These are phyloP conservation scores for Himalopsyche japonica DNA, from an alignment of 2,888 invertebrate genomes.

Conservation along the genomic window DNA sequence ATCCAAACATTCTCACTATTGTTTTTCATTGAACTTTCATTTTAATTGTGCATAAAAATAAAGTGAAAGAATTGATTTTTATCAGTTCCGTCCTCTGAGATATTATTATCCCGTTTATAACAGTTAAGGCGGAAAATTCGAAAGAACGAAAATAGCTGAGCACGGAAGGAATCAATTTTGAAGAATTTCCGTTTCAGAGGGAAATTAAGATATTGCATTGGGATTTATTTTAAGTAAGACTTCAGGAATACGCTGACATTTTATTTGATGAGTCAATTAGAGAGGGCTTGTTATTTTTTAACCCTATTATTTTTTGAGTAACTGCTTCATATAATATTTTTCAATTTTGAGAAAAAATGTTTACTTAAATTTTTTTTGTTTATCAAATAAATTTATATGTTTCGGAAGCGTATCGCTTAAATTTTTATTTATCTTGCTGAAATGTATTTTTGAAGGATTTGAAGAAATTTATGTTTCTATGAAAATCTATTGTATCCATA, in stretches of 20 bases:
- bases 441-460: no score
- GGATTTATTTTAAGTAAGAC: neutral
- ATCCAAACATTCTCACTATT: no score
- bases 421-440: no score
- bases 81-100: slow-evolving; percentile 18
- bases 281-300: neutral
- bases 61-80: neutral
- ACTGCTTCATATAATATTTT: no score
- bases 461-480: no score
- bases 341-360: no score
- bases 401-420: no score
- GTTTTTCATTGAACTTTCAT: neutral
- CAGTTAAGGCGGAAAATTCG: slow-evolving; percentile 23
- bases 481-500: no score
- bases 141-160: slow-evolving; percentile 7
- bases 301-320: neutral
- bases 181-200: neutral
- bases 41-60: neutral
- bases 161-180: neutral
- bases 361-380: no score
- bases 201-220: neutral
- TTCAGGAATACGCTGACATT: neutral
- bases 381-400: no score
- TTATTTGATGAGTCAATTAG: neutral
- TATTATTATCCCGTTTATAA: slow-evolving; percentile 26